These are phyloP conservation scores for Beris morrisii DNA, from an alignment of 2,888 invertebrate species.

Conservation along the genomic window DNA sequence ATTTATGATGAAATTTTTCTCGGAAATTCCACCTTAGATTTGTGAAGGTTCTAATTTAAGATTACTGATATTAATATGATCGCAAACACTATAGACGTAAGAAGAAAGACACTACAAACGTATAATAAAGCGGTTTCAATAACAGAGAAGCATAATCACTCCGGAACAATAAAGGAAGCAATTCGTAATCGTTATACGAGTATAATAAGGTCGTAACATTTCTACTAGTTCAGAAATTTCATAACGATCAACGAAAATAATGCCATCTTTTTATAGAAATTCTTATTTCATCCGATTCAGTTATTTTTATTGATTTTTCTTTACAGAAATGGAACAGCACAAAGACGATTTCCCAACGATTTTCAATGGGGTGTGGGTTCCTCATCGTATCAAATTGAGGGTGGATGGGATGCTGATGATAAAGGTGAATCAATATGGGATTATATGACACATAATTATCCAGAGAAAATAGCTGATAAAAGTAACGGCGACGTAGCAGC, in stretches of 20 bases:
- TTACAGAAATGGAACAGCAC: conserved; percentile 22
- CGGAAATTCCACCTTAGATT: no score
- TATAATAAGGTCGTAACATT: background rate
- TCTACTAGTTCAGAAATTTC: background rate
- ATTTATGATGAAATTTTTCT: no score
- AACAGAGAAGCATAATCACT: no score
- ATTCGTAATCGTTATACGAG: no score
- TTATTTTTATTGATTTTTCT: background rate
- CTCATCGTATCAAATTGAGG: conserved; percentile 55
- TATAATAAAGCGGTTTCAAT: no score
- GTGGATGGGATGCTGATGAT: conserved; percentile 56
- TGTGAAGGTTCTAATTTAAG: no score
- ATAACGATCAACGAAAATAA: background rate
- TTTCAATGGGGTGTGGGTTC: conserved; percentile 56
- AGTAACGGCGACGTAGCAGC: conserved; percentile 63
- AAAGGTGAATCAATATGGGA: conserved; percentile 68
- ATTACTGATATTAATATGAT: no score
- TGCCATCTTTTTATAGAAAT: background rate
- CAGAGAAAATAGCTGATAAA: conserved; percentile 63
- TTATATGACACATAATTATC: conserved; percentile 59
- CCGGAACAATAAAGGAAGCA: no score
- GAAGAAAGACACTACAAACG: no score
- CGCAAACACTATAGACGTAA: no score
- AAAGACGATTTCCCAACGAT: conserved; percentile 51
- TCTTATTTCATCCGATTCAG: background rate